phyloP scores from a whole-genome alignment of 2,888 invertebrate genomes.

The Caenorhabditis panamensis region DNA sequence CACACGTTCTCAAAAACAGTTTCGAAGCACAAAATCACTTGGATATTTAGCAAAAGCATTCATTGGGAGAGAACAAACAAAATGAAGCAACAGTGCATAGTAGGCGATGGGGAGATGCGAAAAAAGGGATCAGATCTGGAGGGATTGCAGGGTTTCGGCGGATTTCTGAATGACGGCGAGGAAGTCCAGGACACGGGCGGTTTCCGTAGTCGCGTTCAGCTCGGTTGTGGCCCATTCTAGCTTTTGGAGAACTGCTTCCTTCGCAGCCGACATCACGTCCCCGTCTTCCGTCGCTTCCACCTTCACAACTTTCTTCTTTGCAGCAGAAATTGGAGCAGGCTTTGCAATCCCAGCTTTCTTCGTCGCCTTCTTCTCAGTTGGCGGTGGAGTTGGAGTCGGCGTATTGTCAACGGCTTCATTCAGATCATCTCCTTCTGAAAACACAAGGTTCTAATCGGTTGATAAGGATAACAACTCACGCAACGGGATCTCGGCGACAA shows the following conservation, averaged over 20 bases:
- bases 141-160: constrained; percentile 42
- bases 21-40: background rate
- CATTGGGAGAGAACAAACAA: constrained; percentile 7
- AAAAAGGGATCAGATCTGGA: constrained; percentile 28
- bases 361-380: constrained; percentile 1
- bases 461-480: constrained; percentile 18
- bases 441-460: too few species aligned
- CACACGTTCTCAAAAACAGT: background rate
- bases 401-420: constrained; percentile 31
- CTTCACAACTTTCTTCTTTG: background rate
- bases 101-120: background rate
- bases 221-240: constrained; percentile 35
- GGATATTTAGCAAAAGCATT: constrained; percentile 11
- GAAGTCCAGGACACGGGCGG: constrained; percentile 27
- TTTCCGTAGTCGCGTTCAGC: constrained; percentile 17
- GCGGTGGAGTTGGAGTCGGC: background rate
- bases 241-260: constrained; percentile 22
- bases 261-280: constrained; percentile 8
- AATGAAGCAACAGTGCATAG: constrained; percentile 10
- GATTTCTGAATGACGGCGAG: constrained; percentile 39
- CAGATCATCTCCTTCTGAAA: constrained; percentile 55
- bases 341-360: constrained; percentile 13
- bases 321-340: background rate
- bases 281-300: background rate
- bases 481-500: constrained; percentile 42